phyloP scores from a whole-genome alignment of 2,797 vertebrate species.

The Peromyscus nudipes region DNA sequence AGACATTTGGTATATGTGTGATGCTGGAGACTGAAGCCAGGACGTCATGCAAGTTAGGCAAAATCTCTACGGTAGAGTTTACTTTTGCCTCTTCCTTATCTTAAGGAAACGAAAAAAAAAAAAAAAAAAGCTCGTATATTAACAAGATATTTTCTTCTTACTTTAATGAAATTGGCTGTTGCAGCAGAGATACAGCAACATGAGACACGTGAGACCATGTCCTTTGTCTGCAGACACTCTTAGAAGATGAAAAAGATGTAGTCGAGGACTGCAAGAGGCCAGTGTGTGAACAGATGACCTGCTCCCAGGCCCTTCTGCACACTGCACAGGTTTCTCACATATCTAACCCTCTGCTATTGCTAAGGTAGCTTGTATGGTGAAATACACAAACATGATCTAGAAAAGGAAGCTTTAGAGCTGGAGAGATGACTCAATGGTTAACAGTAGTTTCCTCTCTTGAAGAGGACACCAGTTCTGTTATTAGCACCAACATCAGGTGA shows the following conservation, averaged over 20 bases:
- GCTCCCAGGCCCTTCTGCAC: background rate
- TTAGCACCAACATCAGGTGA: background rate
- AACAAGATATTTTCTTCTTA: background rate
- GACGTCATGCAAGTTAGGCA: background rate
- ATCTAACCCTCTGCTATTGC: background rate
- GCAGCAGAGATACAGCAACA: too few relatives aligned
- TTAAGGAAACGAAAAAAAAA: background rate
- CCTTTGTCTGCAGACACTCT: background rate
- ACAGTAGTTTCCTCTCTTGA: background rate
- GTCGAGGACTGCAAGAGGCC: background rate
- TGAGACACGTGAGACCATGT: accelerated
- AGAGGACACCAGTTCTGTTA: background rate
- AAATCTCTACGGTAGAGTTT: background rate
- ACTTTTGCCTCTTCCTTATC: background rate
- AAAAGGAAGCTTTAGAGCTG: background rate
- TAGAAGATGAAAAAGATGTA: background rate
- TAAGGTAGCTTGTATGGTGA: background rate
- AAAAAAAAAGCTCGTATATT: background rate
- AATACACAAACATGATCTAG: background rate
- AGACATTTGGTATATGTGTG: background rate
- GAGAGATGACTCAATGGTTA: background rate
- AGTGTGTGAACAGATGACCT: background rate
- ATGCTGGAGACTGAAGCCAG: background rate
- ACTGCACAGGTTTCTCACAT: background rate
- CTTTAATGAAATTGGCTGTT: background rate